Evolutionary conservation across 2,113 vertebrate genomes (phyloP).

Genomic region (Leptodactylus fuscus): DNA sequence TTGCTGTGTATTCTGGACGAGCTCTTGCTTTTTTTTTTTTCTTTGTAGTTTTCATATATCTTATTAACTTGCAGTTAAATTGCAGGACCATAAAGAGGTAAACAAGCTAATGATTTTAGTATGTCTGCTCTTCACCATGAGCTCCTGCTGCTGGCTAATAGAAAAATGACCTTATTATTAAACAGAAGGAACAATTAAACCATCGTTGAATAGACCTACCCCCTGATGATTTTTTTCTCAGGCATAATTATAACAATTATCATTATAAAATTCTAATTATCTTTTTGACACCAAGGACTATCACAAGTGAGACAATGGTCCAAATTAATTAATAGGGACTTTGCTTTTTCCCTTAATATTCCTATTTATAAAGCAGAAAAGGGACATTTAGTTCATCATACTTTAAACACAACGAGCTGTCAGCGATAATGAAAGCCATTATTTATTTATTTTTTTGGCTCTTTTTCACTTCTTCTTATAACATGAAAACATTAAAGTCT

Average conservation of each 20-base stretch:
- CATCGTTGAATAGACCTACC: constrained; percentile 80
- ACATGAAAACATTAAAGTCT: constrained; percentile 22
- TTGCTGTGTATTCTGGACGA: constrained; percentile 8
- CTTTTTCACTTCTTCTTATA: constrained; percentile 14
- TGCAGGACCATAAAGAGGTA: constrained; percentile 62
- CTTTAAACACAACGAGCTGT: constrained; percentile 45
- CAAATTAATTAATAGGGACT: constrained; percentile 80
- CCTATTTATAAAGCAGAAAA: constrained; percentile 65
- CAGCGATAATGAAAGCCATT: constrained; percentile 40
- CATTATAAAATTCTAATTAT: constrained; percentile 86
- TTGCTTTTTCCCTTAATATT: constrained; percentile 70
- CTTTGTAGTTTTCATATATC: constrained; percentile 43
- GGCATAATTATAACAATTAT: constrained; percentile 86
- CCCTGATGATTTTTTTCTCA: constrained; percentile 85
- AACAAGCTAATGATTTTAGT: constrained; percentile 66
- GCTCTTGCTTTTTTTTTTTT: constrained; percentile 23
- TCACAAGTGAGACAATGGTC: constrained; percentile 77
- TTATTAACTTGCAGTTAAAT: constrained; percentile 55
- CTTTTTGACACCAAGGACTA: constrained; percentile 81
- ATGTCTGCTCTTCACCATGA: constrained; percentile 64
- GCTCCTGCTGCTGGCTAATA: constrained; percentile 74
- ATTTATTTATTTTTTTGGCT: constrained; percentile 21
- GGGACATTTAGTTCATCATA: constrained; percentile 66
- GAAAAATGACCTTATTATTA: constrained; percentile 84
- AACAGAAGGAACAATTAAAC: constrained; percentile 83